Percentiles rank a stretch among this genome's conserved stretches.
Conservation (phyloP, 2,888 invertebrate genomes). For the Cryptops parisi region DNA sequence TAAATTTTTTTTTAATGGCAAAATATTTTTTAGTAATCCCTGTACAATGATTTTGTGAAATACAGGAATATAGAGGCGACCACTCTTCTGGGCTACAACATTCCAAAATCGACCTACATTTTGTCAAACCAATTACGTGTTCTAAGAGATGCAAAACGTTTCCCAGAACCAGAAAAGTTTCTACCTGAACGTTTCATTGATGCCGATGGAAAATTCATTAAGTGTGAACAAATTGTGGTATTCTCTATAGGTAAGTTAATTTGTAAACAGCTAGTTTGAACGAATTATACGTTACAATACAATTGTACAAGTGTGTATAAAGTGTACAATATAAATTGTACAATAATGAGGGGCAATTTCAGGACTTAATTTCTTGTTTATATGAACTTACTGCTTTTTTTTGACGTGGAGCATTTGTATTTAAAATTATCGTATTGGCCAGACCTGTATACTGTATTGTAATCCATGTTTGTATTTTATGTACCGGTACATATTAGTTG, state of each 20-base stretch:
- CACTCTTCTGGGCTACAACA: conserved; percentile 1
- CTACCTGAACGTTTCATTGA: conserved; percentile 7
- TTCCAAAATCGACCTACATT: background rate
- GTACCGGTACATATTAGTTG: no score
- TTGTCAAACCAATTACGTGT: background rate
- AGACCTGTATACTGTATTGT: no score
- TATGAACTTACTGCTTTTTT: no score
- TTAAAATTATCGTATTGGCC: no score
- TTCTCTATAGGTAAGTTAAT: conserved; percentile 10
- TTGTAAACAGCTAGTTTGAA: background rate
- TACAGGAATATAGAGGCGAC: conserved; percentile 1
- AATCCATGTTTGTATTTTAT: no score
- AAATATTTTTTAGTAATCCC: no score
- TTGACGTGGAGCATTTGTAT: no score
- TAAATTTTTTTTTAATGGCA: background rate
- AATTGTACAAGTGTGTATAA: no score
- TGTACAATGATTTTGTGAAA: background rate
- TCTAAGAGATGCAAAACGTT: background rate
- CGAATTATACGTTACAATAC: background rate
- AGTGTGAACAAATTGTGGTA: background rate
- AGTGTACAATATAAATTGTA: no score
- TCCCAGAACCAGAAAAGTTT: background rate
- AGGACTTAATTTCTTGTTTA: no score
- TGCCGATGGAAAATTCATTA: conserved; percentile 3
- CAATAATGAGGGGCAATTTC: no score